Conservation (phyloP, 2,797 vertebrate species). For the Rhinogobio ventralis region DNA sequence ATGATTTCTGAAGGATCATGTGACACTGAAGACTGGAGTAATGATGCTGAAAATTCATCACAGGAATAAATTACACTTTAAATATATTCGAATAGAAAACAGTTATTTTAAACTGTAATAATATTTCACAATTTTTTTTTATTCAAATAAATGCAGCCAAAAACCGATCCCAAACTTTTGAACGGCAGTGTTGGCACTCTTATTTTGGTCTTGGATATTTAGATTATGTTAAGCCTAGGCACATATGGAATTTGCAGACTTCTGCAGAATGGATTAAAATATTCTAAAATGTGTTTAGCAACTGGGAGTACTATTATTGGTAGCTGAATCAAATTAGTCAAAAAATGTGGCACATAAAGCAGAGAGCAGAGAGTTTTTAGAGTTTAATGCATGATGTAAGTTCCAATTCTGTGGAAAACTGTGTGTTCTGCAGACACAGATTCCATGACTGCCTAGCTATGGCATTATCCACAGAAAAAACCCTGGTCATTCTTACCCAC, state of each 20-base stretch:
- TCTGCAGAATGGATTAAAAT: not conserved
- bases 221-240: not conserved
- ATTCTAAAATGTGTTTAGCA: not conserved
- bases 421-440: not conserved
- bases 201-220: conserved; percentile 5
- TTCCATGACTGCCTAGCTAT: not conserved
- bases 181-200: not conserved
- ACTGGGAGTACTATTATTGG: not conserved
- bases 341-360: not conserved
- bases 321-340: not conserved
- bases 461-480: conserved; percentile 58
- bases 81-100: too few relatives aligned
- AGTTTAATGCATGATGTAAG: not conserved
- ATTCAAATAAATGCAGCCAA: too few relatives aligned
- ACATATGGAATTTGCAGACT: not conserved
- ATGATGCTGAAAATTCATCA: too few relatives aligned
- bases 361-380: not conserved
- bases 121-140: too few relatives aligned
- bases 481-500: conserved; percentile 78
- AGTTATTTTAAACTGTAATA: too few relatives aligned
- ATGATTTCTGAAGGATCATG: too few relatives aligned
- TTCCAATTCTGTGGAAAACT: not conserved
- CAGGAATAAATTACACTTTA: too few relatives aligned
- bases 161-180: too few relatives aligned
- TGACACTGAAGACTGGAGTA: too few relatives aligned